Evolutionary conservation across 2,888 invertebrate species (phyloP).

Genomic region (Thymelicus acteon): DNA sequence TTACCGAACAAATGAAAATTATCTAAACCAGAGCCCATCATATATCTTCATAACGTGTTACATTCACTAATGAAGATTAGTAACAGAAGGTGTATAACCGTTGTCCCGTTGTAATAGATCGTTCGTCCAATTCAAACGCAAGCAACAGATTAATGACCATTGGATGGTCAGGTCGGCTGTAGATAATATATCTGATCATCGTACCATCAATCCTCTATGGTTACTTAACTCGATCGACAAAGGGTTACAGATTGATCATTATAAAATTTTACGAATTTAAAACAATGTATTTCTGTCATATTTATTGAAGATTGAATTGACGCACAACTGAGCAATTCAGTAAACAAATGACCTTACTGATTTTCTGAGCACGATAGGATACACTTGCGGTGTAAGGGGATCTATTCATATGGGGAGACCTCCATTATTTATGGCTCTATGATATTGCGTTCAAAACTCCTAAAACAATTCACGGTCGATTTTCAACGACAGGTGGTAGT

Average conservation of each 20-base stretch:
- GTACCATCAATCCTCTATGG: conserved; percentile 75
- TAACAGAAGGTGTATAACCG: conserved; percentile 36
- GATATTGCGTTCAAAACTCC: too few relatives aligned
- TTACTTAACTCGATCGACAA: conserved; percentile 78
- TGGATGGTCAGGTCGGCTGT: conserved; percentile 72
- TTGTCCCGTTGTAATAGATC: conserved; percentile 66
- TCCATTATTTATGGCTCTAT: too few relatives aligned
- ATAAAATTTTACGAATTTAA: too few relatives aligned
- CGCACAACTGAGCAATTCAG: too few relatives aligned
- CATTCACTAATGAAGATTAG: conserved; percentile 37
- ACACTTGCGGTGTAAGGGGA: too few relatives aligned
- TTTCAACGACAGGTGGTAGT: too few relatives aligned
- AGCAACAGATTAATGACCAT: conserved; percentile 78
- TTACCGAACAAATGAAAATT: conserved; percentile 27
- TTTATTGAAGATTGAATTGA: too few relatives aligned
- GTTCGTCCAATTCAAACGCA: conserved; percentile 67
- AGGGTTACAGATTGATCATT: conserved; percentile 42
- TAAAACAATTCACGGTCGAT: too few relatives aligned
- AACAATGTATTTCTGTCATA: too few relatives aligned
- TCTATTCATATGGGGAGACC: too few relatives aligned
- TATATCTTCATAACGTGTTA: conserved; percentile 33
- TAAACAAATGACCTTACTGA: too few relatives aligned
- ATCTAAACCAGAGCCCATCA: conserved; percentile 24
- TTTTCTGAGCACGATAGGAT: too few relatives aligned
- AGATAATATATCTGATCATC: conserved; percentile 80